Percentiles rank a stretch among this genome's conserved stretches.
Conservation (phyloP, 2,113 vertebrate species). For the Saccopteryx bilineata region DNA sequence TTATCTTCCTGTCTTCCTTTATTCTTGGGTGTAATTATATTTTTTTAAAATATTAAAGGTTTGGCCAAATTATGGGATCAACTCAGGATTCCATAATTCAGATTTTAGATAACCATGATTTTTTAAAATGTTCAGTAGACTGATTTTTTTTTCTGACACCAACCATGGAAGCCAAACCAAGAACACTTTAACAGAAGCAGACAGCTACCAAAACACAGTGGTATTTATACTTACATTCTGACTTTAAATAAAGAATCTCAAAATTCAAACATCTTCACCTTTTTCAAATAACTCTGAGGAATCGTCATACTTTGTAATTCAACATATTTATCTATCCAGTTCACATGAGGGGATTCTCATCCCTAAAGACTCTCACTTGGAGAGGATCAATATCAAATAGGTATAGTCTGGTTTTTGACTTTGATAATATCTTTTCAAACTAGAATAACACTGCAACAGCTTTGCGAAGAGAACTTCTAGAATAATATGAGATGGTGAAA, state of each 20-base stretch:
- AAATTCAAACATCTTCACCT: neutral
- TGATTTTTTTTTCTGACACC: conserved; percentile 5
- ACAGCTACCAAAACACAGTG: neutral
- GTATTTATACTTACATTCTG: conserved; percentile 14
- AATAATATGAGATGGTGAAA: neutral
- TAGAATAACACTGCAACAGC: neutral
- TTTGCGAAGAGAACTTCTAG: neutral
- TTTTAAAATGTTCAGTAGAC: conserved; percentile 34
- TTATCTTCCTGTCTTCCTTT: neutral
- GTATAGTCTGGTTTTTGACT: neutral
- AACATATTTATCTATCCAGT: neutral
- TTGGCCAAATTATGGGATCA: conserved; percentile 62
- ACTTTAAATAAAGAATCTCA: conserved; percentile 17
- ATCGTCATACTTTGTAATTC: neutral
- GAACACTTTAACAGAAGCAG: conserved; percentile 22
- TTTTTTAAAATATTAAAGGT: neutral
- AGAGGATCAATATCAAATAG: neutral
- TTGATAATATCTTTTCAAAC: neutral
- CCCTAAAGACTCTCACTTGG: neutral
- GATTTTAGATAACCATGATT: conserved; percentile 59
- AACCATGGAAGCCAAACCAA: conserved; percentile 50
- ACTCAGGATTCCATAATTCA: conserved; percentile 48
- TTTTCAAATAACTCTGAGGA: neutral
- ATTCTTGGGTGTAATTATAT: neutral
- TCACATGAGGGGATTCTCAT: neutral